phyloP scores from a whole-genome alignment of 2,888 invertebrate genomes.

The Pasiphila rectangulata region DNA sequence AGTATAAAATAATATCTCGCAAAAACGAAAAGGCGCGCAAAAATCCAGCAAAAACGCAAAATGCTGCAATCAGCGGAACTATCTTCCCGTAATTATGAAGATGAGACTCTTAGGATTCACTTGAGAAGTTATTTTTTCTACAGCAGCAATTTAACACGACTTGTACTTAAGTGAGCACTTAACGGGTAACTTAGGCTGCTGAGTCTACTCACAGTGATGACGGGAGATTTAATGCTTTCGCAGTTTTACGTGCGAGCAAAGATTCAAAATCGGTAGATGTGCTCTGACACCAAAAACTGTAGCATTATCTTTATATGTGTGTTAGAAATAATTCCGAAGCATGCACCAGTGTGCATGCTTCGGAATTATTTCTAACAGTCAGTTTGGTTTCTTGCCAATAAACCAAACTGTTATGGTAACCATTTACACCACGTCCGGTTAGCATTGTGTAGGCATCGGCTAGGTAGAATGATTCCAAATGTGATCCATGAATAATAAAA shows the following conservation, averaged over 20 bases:
- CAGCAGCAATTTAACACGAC: slow-evolving; percentile 59
- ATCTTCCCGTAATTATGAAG: slow-evolving; percentile 26
- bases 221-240: slow-evolving; percentile 10
- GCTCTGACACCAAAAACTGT: no score
- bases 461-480: no score
- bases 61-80: slow-evolving; percentile 21
- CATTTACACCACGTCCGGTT: no score
- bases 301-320: not conserved
- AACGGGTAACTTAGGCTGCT: slow-evolving; percentile 58
- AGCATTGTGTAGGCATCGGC: no score
- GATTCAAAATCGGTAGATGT: no score
- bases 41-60: slow-evolving; percentile 12
- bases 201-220: slow-evolving; percentile 29
- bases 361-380: no score
- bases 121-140: slow-evolving; percentile 34
- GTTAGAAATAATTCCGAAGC: no score
- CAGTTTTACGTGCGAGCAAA: no score
- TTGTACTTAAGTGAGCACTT: slow-evolving; percentile 63
- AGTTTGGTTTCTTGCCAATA: no score
- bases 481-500: no score
- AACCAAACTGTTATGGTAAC: no score
- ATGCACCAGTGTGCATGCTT: no score
- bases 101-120: slow-evolving; percentile 32
- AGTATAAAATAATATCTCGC: not conserved
- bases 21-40: not conserved